Evolutionary conservation across 2,888 invertebrate genomes (phyloP).

Genomic region (Andrena hattorfiana): DNA sequence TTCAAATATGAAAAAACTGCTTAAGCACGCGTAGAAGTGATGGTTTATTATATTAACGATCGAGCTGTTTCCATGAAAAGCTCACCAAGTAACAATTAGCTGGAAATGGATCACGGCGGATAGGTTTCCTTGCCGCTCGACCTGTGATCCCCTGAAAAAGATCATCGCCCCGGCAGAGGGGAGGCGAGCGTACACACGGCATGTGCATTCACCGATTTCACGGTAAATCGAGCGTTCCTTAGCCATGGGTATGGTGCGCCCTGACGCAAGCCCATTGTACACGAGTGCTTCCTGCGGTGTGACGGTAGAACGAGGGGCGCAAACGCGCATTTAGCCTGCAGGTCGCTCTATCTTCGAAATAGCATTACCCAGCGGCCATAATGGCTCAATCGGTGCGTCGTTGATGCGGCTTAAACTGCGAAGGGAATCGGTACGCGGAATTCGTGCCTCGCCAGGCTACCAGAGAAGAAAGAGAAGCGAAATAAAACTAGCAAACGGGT

Average conservation of each 20-base stretch:
- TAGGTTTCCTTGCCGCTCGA: constrained; percentile 1
- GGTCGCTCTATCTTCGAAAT: constrained; percentile 65
- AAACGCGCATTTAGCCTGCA: constrained; percentile 42
- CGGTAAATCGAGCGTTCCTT: constrained; percentile 76
- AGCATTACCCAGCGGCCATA: constrained; percentile 67
- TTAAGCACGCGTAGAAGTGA: too few relatives aligned
- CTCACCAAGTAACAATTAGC: constrained; percentile 34
- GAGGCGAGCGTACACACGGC: constrained; percentile 37
- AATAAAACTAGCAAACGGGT: constrained; percentile 34
- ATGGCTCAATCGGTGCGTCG: constrained; percentile 77
- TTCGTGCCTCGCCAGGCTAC: constrained; percentile 9
- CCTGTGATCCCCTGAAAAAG: constrained; percentile 68
- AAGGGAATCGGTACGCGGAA: constrained; percentile 30
- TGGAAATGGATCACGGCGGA: constrained; percentile 16
- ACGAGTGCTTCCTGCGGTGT: constrained; percentile 80
- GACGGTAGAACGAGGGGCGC: constrained; percentile 70
- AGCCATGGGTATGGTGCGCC: constrained; percentile 46
- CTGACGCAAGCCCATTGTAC: constrained; percentile 73
- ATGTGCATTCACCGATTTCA: constrained; percentile 69
- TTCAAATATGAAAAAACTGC: too few relatives aligned
- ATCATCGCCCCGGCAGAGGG: constrained; percentile 64
- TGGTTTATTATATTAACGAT: background rate
- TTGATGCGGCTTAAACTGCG: constrained; percentile 71
- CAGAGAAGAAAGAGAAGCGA: constrained; percentile 3
- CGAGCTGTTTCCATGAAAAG: background rate